Evolutionary conservation across 2,888 invertebrate genomes (phyloP), one percentile per base, ranked within the genome.

Genomic region (Cacoxenus indagator): DNA sequence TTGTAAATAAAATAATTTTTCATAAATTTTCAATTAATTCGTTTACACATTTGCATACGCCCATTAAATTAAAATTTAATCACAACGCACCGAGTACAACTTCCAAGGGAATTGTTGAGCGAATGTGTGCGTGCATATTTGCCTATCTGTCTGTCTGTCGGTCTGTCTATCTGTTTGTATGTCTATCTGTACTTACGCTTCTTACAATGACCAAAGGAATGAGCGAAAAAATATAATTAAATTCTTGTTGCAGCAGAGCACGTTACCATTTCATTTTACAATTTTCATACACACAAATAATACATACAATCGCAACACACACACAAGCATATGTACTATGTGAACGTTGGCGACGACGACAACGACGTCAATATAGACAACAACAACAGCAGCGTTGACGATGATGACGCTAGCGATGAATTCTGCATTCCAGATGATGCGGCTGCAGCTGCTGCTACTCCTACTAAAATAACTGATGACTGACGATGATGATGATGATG

Each of bases 21-120:
- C 24, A 61, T 61, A 61, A 61, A 61, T 81, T 81, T 81, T 82
- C 78, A 81, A 81, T 82, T 82, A 82, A 81, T 76, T 81, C 78
- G 78, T 57, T 67, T 76, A 69, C 78, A 14, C 19, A 37, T 22
- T n/a, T 75, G 78, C 80, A 82, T 78, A 76, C 76, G 82, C 82
- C 81, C 81, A 81, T 78, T 81, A 78, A 81, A 82, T 82, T 74
- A 81, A 81, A 80, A 81, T 81, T 82, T 82, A 80, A 82, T 80
- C 82, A 78, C 73, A 43, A 22, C 43, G 61, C 17, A 11, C 27
- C 27, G 55, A 55, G 24, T 55, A n/a, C 11, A 22, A 26, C 24
- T 22, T 54, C 26, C 26, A 54, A 22, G 54, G 24, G 55, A 55
- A 55, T 55, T 55, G 14, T 26, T 24, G n/a, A 17, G 48, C 48